Evolutionary conservation across 2,888 invertebrate genomes (phyloP).

Genomic region (Xanthia icteritia): DNA sequence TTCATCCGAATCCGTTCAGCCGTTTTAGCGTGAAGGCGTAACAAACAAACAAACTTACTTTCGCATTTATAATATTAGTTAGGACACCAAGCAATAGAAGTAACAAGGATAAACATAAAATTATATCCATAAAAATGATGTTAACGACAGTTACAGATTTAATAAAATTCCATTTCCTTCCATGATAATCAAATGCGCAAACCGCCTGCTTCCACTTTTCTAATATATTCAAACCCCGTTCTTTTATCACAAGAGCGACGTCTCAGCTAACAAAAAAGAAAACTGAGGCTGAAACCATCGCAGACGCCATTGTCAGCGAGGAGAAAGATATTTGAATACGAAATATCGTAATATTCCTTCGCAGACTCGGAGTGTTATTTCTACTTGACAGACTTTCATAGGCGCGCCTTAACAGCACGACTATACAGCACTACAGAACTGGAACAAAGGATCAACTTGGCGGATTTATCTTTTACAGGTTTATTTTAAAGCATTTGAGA

Average conservation of each 20-base stretch:
- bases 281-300: constrained; percentile 31
- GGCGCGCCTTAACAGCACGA: constrained; percentile 71
- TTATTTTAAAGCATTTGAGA: constrained; percentile 56
- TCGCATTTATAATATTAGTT: too few relatives aligned
- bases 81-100: background rate
- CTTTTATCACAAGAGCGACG: constrained; percentile 36
- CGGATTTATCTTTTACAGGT: constrained; percentile 55
- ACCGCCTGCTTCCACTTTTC: constrained; percentile 25
- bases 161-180: constrained; percentile 1
- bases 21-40: too few relatives aligned
- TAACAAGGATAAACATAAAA: background rate
- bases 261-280: constrained; percentile 44
- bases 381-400: constrained; percentile 69
- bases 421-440: constrained; percentile 54
- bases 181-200: constrained; percentile 14
- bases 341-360: constrained; percentile 74
- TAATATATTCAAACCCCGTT: constrained; percentile 56
- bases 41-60: too few relatives aligned
- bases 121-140: background rate
- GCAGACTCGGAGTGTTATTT: constrained; percentile 72
- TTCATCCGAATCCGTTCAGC: too few relatives aligned
- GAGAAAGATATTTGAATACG: constrained; percentile 73
- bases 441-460: constrained; percentile 67
- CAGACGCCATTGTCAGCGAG: constrained; percentile 59
- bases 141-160: constrained; percentile 15